These are phyloP conservation scores for Panopea generosa DNA, from an alignment of 2,888 invertebrate species.

Conservation along the genomic window DNA sequence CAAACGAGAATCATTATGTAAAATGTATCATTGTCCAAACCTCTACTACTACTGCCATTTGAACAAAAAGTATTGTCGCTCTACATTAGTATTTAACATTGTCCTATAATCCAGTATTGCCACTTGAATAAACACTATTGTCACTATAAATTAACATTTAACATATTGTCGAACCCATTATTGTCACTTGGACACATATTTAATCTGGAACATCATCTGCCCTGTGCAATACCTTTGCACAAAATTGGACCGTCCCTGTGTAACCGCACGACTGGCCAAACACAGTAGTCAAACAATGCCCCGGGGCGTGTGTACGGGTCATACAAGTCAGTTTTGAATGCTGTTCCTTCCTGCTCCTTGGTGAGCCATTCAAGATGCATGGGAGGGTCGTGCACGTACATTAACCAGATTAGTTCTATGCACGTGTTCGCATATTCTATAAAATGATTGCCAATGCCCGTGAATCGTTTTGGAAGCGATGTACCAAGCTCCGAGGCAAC, in stretches of 20 bases:
- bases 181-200: too few species aligned
- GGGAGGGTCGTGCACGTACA: conserved; percentile 63
- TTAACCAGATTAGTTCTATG: conserved; percentile 61
- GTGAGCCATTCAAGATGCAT: conserved; percentile 62
- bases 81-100: too few species aligned
- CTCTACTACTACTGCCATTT: too few species aligned
- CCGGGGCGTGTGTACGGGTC: conserved; percentile 47
- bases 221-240: conserved; percentile 58
- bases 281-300: conserved; percentile 57
- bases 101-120: too few species aligned
- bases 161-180: too few species aligned
- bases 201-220: conserved; percentile 7
- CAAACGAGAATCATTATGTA: too few species aligned
- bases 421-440: conserved; percentile 50
- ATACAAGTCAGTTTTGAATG: conserved; percentile 50
- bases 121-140: too few species aligned
- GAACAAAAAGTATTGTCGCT: too few species aligned
- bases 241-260: conserved; percentile 54
- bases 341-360: conserved; percentile 51
- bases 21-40: too few species aligned
- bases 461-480: conserved; percentile 52
- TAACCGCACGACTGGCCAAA: conserved; percentile 57
- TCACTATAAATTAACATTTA: too few species aligned
- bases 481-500: conserved; percentile 50
- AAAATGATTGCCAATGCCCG: conserved; percentile 57